A percentile compares a stretch with the other conserved stretches of the same genome.
Evolutionary conservation across 2,888 invertebrate species (phyloP).

Genomic region (Andrena flavipes): DNA sequence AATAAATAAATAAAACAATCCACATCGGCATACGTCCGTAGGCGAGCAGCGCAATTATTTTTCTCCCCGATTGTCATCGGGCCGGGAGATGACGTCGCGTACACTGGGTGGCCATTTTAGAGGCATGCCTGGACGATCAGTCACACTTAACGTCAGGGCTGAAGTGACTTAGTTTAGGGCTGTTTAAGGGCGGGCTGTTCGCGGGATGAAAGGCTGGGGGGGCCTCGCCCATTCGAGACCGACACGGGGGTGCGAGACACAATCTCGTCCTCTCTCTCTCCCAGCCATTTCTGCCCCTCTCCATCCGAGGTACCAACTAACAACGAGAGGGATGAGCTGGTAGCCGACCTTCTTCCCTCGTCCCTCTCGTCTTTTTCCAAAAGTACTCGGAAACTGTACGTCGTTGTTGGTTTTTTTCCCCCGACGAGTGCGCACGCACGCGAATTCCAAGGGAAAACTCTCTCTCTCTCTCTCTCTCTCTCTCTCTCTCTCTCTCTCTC

Average conservation of each 20-base stretch:
- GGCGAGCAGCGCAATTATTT: conserved; percentile 4
- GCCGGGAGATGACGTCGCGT: conserved; percentile 39
- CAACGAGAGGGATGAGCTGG: conserved; percentile 64
- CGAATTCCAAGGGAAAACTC: conserved; percentile 6
- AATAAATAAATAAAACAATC: neutral
- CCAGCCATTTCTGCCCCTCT: conserved; percentile 58
- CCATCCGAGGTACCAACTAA: conserved; percentile 59
- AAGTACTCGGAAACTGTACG: conserved; percentile 36
- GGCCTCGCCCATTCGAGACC: conserved; percentile 68
- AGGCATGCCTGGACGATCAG: conserved; percentile 78
- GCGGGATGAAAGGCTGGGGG: conserved; percentile 70
- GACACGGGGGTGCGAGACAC: conserved; percentile 56
- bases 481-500: conserved; percentile 1
- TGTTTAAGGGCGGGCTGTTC: conserved; percentile 78
- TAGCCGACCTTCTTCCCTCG: conserved; percentile 17
- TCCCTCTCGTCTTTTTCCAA: conserved; percentile 30
- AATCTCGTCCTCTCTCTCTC: conserved; percentile 50
- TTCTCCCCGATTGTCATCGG: conserved; percentile 13
- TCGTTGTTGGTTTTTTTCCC: conserved; percentile 14
- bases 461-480: too few species aligned
- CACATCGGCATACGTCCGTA: neutral
- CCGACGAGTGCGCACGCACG: conserved; percentile 1
- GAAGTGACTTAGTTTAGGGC: conserved; percentile 81
- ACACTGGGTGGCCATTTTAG: conserved; percentile 75
- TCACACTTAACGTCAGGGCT: conserved; percentile 81